Conservation (phyloP, 1,140 invertebrate species). For the Pseudomyrmex dendroicus region DNA sequence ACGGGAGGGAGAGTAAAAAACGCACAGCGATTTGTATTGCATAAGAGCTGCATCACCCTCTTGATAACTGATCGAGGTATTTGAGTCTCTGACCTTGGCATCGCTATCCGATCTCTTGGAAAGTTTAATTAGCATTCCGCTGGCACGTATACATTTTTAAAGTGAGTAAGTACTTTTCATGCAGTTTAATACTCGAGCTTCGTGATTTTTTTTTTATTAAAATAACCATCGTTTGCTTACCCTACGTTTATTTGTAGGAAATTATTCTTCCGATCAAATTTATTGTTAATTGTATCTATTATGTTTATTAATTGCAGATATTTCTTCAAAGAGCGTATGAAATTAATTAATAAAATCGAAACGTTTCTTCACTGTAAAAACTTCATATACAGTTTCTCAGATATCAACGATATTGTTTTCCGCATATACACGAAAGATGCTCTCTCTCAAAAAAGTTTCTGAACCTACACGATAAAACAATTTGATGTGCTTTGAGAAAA, state of each 20-base stretch:
- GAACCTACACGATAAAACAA: slow-evolving; percentile 9
- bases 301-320: neutral
- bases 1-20: neutral
- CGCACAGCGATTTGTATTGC: neutral
- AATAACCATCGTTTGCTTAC: too few relatives aligned
- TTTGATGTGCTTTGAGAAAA: neutral
- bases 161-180: neutral
- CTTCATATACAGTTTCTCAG: neutral
- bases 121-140: slow-evolving; percentile 33
- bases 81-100: slow-evolving; percentile 40
- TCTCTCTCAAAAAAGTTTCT: slow-evolving; percentile 14
- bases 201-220: neutral
- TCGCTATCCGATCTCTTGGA: slow-evolving; percentile 4
- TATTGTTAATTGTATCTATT: slow-evolving; percentile 17
- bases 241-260: neutral
- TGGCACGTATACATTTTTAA: neutral
- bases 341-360: neutral
- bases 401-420: neutral
- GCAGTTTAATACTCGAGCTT: neutral
- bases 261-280: neutral
- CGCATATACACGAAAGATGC: neutral
- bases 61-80: slow-evolving; percentile 42
- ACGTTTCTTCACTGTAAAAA: too few relatives aligned
- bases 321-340: neutral
- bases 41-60: slow-evolving; percentile 7